Percentiles rank a stretch among this genome's conserved stretches.
phyloP scores from a whole-genome alignment of 2,888 invertebrate species.

The Orthosia gracilis region DNA sequence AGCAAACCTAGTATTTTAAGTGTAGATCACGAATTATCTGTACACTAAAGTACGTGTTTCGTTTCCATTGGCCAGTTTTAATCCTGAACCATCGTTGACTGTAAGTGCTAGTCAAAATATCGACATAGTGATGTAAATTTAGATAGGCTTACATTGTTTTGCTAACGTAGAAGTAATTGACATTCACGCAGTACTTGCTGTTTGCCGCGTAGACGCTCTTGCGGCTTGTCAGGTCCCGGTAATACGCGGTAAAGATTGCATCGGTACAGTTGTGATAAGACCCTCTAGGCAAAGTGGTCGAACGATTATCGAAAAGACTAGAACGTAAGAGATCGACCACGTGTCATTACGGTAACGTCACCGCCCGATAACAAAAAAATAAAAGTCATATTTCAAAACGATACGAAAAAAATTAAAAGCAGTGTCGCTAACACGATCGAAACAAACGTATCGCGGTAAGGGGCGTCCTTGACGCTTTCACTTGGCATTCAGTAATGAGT shows the following conservation, averaged over 20 bases:
- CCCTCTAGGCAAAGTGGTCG: too few species aligned
- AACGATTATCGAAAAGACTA: too few species aligned
- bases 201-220: slow-evolving; percentile 46
- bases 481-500: too few species aligned
- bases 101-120: slow-evolving; percentile 85
- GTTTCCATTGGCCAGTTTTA: slow-evolving; percentile 58
- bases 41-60: slow-evolving; percentile 29
- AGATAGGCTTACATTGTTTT: slow-evolving; percentile 81
- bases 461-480: too few species aligned
- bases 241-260: slow-evolving; percentile 48
- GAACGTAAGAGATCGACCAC: too few species aligned
- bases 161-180: slow-evolving; percentile 69
- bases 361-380: too few species aligned
- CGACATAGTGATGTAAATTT: slow-evolving; percentile 80
- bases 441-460: too few species aligned
- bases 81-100: slow-evolving; percentile 74
- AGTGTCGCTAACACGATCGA: too few species aligned
- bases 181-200: slow-evolving; percentile 52
- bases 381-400: too few species aligned
- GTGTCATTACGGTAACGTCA: too few species aligned
- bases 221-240: slow-evolving; percentile 32
- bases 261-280: slow-evolving; percentile 41
- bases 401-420: too few species aligned
- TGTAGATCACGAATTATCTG: slow-evolving; percentile 42
- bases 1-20: slow-evolving; percentile 35